These are phyloP conservation scores for Rhea americana DNA, from an alignment of 2,113 vertebrate species.

Conservation along the genomic window DNA sequence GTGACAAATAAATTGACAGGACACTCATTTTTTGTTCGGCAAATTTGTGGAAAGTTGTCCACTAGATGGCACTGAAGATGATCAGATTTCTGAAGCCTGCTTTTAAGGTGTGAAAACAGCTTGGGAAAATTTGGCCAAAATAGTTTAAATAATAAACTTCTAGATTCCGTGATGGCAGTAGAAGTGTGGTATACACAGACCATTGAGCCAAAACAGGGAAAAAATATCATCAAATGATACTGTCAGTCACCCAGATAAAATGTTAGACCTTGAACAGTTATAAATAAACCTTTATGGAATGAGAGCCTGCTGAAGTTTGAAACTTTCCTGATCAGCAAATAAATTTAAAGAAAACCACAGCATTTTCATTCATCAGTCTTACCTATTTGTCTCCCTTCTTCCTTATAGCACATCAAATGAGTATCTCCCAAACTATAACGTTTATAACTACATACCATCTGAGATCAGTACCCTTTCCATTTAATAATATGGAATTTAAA, in stretches of 20 bases:
- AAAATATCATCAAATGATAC: not conserved
- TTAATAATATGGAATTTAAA: not conserved
- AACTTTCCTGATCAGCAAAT: not conserved
- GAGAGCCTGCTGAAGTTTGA: not conserved
- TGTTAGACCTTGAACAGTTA: not conserved
- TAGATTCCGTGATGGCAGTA: not conserved
- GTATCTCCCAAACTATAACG: not conserved
- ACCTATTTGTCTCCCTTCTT: not conserved
- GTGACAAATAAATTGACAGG: not conserved
- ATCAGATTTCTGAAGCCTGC: not conserved
- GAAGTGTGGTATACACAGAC: not conserved
- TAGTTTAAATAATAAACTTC: not conserved
- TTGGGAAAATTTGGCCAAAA: not conserved
- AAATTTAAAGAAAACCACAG: not conserved
- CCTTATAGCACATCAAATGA: not conserved
- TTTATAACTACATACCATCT: not conserved
- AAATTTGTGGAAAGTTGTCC: not conserved
- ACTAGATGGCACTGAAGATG: constrained; percentile 56
- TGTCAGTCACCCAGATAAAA: not conserved
- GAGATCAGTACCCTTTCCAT: not conserved
- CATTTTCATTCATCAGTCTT: not conserved
- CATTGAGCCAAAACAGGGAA: not conserved
- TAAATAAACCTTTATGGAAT: not conserved
- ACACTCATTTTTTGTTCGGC: not conserved
- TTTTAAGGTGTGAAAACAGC: not conserved